phyloP scores from a whole-genome alignment of 2,113 vertebrate genomes.

The Salvelinus alpinus region DNA sequence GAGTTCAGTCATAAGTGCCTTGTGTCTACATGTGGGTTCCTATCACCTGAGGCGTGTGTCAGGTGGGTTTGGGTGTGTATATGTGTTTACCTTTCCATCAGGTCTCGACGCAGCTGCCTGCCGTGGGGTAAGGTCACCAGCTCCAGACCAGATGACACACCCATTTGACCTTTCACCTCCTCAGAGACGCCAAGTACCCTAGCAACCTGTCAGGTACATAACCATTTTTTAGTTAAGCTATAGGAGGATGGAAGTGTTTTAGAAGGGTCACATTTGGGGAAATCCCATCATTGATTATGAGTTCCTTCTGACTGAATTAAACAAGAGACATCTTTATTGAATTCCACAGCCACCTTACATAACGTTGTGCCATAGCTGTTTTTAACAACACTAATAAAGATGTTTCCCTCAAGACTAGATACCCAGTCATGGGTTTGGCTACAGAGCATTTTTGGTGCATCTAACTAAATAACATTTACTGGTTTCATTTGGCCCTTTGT shows the following conservation, averaged over 20 bases:
- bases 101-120: conserved; percentile 88
- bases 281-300: too few species aligned
- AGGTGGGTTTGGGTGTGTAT: conserved; percentile 11
- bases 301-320: too few species aligned
- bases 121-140: conserved; percentile 90
- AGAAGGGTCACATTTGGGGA: too few species aligned
- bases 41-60: background rate
- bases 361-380: background rate
- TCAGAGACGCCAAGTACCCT: conserved; percentile 88
- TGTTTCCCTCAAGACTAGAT: conserved; percentile 4
- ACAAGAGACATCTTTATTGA: too few species aligned
- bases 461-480: too few species aligned
- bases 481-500: too few species aligned
- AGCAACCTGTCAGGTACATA: conserved; percentile 76
- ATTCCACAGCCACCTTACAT: background rate
- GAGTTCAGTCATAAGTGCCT: background rate
- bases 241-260: too few species aligned
- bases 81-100: conserved; percentile 88
- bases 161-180: conserved; percentile 85
- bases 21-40: background rate
- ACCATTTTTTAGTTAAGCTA: too few species aligned
- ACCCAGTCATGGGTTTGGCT: background rate
- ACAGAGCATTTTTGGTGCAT: too few species aligned
- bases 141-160: conserved; percentile 89
- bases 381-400: conserved; percentile 22